These are phyloP conservation scores for Acheta domesticus DNA, from an alignment of 2,888 invertebrate genomes.

Conservation along the genomic window DNA sequence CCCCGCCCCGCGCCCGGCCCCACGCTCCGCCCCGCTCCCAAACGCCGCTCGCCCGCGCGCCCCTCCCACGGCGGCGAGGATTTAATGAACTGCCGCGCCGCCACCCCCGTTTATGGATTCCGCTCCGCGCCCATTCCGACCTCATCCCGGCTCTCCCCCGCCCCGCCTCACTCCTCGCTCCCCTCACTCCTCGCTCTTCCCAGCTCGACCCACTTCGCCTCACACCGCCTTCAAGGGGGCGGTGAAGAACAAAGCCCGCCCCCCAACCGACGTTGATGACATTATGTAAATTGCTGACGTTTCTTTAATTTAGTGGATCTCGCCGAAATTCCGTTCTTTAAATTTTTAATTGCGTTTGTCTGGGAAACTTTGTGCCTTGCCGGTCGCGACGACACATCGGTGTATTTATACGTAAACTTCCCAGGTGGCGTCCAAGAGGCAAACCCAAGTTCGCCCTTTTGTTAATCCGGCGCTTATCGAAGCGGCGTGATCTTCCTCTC, in stretches of 20 bases:
- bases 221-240: not conserved
- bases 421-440: not conserved
- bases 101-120: not conserved
- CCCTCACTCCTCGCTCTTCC: not conserved
- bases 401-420: not conserved
- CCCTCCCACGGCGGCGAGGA: no score
- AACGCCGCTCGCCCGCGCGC: no score
- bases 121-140: not conserved
- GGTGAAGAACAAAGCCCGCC: not conserved
- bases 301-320: not conserved
- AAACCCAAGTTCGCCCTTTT: not conserved
- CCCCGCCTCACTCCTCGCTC: not conserved
- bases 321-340: not conserved
- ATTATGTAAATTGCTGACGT: constrained; percentile 4
- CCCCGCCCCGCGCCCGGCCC: no score
- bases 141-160: not conserved
- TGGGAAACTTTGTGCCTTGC: not conserved
- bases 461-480: not conserved
- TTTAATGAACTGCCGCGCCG: constrained; percentile 4
- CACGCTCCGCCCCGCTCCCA: no score
- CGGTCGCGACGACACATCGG: not conserved
- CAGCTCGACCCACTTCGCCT: not conserved
- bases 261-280: not conserved
- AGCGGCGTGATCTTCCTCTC: not conserved
- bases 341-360: not conserved